These are phyloP conservation scores for Barnardius zonarius DNA, from an alignment of 2,113 vertebrate genomes.

Conservation along the genomic window DNA sequence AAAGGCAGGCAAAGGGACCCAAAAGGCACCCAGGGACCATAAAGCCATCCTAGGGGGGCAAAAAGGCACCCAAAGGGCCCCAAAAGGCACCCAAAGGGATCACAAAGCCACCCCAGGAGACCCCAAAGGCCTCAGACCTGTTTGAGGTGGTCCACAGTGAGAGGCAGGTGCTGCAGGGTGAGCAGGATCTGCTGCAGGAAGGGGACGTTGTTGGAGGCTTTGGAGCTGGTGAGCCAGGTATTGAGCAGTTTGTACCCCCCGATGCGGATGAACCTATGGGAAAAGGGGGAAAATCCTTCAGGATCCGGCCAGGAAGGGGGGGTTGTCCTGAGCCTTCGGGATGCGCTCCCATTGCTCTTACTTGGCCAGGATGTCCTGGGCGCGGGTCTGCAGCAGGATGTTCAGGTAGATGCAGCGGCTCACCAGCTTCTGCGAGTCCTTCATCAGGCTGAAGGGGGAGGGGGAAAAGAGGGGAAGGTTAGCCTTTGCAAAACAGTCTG, in stretches of 20 bases:
- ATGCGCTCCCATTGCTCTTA: slow-evolving; percentile 34
- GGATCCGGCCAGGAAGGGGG: fast-evolving
- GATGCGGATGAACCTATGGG: slow-evolving; percentile 84
- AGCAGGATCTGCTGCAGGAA: slow-evolving; percentile 91
- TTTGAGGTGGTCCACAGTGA: slow-evolving; percentile 93
- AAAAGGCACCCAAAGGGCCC: not conserved
- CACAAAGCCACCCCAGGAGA: not conserved
- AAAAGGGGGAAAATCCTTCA: fast-evolving
- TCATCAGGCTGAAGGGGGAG: slow-evolving; percentile 85
- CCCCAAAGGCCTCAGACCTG: slow-evolving; percentile 68
- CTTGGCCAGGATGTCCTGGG: slow-evolving; percentile 87
- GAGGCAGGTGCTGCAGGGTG: slow-evolving; percentile 90
- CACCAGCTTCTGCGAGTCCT: slow-evolving; percentile 93
- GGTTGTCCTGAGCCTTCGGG: no score
- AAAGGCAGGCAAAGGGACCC: no score
- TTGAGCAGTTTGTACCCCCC: slow-evolving; percentile 94
- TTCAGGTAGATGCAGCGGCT: slow-evolving; percentile 96
- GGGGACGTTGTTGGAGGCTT: slow-evolving; percentile 86
- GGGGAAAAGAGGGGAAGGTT: fast-evolving
- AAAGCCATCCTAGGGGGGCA: no score
- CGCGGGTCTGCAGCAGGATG: slow-evolving; percentile 91
- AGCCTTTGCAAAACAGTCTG: not conserved
- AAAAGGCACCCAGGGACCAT: no score
- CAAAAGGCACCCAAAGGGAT: not conserved
- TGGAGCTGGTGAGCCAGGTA: slow-evolving; percentile 90